Base-by-base conservation (phyloP, 2,113 vertebrate species). In the Poeciliopsis retropinna region DNA sequence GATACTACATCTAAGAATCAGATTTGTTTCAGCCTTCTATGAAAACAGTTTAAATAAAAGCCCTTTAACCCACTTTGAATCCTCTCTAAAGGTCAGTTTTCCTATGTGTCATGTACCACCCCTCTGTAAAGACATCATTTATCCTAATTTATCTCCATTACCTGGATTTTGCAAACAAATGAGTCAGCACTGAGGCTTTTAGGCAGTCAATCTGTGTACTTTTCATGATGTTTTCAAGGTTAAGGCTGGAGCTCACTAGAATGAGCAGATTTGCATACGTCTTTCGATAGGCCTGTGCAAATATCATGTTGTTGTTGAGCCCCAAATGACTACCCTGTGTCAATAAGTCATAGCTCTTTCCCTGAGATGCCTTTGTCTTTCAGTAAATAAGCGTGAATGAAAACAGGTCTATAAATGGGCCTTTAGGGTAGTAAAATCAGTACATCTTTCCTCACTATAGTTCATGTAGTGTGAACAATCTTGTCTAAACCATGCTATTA, bases 401-500 rank as follows among this genome's bases (percentile, higher is more conserved):
- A 87, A 90, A 91, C 78, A 85, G 67, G 64, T 64, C 64, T 63
- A 70, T 83, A 86, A 88, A 87, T 15, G 44, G 37, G 70, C 80
- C 84, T 90, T 89, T 79, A 90, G 93, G 92, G 89, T 92, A 84
- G 91, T 91, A 91, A 47, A 86, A 89, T 92, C 91, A 91, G 92
- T 92, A 75, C 71, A 81, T 74, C 69, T 83, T 80, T 84, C 85
- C 85, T 76, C 85, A 57, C 64, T 90, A 69, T 73, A 73, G 75
- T 78, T 44, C 54, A 7, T 25, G 27, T 67, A 80, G 63, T 83
- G 80, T 76, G 72, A 79, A 87, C 92, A 57, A 57, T n/a, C 87
- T 96, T 96, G 95, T 95, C 95, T 94, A 94, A 86, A 32, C 34
- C 0, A 92, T 92, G 95, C 93, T 83, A 41, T 83, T 84, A 76